Evolutionary conservation across 2,113 vertebrate species (phyloP).

Genomic region (Amazona guildingii): DNA sequence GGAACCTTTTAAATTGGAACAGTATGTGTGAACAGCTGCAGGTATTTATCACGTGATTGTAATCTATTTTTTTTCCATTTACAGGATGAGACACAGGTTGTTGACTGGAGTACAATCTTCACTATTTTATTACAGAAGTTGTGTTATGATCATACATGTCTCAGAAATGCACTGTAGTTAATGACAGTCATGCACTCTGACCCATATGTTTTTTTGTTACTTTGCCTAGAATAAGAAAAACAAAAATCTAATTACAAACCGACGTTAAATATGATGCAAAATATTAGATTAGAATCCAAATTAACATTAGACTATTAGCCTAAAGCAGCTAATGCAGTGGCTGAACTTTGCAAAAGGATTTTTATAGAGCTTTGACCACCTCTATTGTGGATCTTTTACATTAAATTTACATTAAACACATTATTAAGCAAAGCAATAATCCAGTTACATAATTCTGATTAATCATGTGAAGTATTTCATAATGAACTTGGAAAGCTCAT

Average conservation of each 20-base stretch:
- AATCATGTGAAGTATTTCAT: constrained; percentile 33
- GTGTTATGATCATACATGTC: neutral
- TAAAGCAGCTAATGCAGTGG: constrained; percentile 29
- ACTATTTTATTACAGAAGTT: neutral
- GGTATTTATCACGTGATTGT: constrained; percentile 39
- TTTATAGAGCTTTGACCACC: constrained; percentile 58
- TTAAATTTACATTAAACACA: constrained; percentile 66
- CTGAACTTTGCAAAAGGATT: constrained; percentile 45
- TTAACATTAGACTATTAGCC: constrained; percentile 46
- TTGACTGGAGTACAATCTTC: neutral
- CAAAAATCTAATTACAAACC: constrained; percentile 34
- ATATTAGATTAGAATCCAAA: constrained; percentile 26
- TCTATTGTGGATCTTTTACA: constrained; percentile 51
- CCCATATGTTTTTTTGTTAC: neutral
- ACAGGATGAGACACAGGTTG: neutral
- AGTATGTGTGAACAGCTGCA: constrained; percentile 36
- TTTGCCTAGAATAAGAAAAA: neutral
- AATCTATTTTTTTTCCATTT: neutral
- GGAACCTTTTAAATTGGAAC: constrained; percentile 16
- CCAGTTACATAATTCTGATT: constrained; percentile 46
- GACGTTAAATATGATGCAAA: constrained; percentile 31
- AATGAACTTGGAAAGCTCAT: constrained; percentile 13
- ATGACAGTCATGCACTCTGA: constrained; percentile 24
- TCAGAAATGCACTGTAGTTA: constrained; percentile 20
- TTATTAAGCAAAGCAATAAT: constrained; percentile 64